Evolutionary conservation across 1,140 invertebrate species (phyloP).

Genomic region (Oscheius sp.): DNA sequence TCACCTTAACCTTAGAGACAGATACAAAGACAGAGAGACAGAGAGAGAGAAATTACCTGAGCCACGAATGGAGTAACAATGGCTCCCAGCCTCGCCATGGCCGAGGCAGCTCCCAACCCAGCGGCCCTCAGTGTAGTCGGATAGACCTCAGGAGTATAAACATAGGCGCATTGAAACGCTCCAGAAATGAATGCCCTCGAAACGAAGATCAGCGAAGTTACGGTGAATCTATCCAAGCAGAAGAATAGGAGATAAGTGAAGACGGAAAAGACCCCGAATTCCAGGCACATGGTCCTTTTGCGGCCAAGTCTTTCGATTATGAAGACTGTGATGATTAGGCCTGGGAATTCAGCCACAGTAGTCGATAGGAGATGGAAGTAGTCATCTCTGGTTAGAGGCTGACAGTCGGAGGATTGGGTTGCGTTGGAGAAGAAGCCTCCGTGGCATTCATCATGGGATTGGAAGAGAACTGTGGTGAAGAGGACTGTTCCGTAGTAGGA

Average conservation of each 20-base stretch:
- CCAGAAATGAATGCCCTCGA: conserved; percentile 87
- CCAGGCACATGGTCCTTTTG: conserved; percentile 88
- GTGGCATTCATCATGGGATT: conserved; percentile 66
- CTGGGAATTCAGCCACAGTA: conserved; percentile 89
- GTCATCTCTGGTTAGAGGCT: conserved; percentile 74
- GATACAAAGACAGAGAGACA: background rate
- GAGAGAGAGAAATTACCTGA: conserved; percentile 64
- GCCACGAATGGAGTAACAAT: conserved; percentile 89
- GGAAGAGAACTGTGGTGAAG: conserved; percentile 89
- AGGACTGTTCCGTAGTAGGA: conserved; percentile 92
- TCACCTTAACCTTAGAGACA: background rate
- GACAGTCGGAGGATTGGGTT: conserved; percentile 69
- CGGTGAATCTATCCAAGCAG: conserved; percentile 73
- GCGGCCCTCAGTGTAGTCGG: conserved; percentile 82
- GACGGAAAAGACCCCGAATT: conserved; percentile 80
- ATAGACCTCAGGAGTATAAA: conserved; percentile 90
- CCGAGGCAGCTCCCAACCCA: conserved; percentile 82
- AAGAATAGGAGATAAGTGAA: conserved; percentile 78
- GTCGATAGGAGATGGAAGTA: conserved; percentile 91
- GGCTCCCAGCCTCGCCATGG: conserved; percentile 83
- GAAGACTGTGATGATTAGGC: conserved; percentile 85
- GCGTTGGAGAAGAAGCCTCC: conserved; percentile 58
- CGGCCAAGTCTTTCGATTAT: conserved; percentile 85
- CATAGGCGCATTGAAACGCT: conserved; percentile 88
- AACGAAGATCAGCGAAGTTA: conserved; percentile 81